Base-by-base conservation (phyloP, 2,888 invertebrate species). In the Scaeva pyrastri region DNA sequence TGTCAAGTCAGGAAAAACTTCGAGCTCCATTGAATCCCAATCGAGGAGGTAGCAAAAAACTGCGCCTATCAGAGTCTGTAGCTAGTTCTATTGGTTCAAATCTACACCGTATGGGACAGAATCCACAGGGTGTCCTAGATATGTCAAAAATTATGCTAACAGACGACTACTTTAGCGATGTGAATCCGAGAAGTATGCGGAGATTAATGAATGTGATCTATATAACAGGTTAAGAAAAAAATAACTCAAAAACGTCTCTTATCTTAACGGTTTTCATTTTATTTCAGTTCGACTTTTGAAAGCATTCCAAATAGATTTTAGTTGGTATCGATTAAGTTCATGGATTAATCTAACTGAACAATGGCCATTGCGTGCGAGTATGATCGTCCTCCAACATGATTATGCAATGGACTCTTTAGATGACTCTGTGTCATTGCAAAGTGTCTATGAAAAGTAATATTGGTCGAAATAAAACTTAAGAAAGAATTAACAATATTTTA, bases 301-400 rank as follows among this genome's bases (percentile, higher is more conserved):
- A 94, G 98, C 99, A 91, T 99, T 99, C 94, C 98, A 98, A 94
- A 97, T 99, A 89, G 99, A 99, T 92, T 99, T 99, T 93, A 98
- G 98, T 93, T 99, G 99, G 99, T 98, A 98, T 93, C 97, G 98
- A 89, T 94, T 99, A 89, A 98, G 98, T 85, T 97, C 98, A 79
- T 99, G 99, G 99, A 97, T 99, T 88, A 99, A 99, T 93, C 95
- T 99, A 77, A 98, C 99, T 0, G 99, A 99, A 91, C 99, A 99
- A 92, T 99, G 99, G 99, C 99, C 99, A 0, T 97, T 98, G 93
- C 94, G 99, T 74, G 97, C 98, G 31, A 98, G 99, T 14, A 99
- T 99, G 98, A 96, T 99, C 90, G 98, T 99, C 88, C 95, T 98
- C 90, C 97, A 98, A 92, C 98, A 97, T 91, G 98, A 99, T 92